Evolutionary conservation across 2,888 invertebrate genomes (phyloP), one percentile per base, ranked within the genome.

Genomic region (Sphaeridia pumilis): DNA sequence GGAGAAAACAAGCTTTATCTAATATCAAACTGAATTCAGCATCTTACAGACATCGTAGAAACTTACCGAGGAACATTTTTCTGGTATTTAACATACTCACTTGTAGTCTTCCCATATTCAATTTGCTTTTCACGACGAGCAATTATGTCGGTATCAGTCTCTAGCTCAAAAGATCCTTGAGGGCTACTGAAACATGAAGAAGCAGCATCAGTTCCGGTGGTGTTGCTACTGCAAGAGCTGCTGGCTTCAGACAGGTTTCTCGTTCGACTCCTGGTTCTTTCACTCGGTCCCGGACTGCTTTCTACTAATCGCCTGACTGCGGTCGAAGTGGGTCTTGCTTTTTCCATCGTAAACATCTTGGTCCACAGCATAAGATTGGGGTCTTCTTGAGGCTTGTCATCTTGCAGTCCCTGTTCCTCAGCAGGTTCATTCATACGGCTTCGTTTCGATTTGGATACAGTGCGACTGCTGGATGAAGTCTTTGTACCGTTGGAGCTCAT

Each of bases 41-140:
- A 17, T 12, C 7, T 12, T 20, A 38, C 5, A 38, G 20, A 17
- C 38, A 5, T 20, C 12, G 5, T 17, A 7, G 17, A 7, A 38
- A 14, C 56, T 55, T 54, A 64, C 64, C 43, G 54, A 46, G 64
- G 62, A 7, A 64, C 58, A 22, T 55, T 56, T 26, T 51, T 49
- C 7, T 43, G 2, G 42, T 64, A 64, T 14, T 59, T 57, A 10
- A 34, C 17, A 54, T 64, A 64, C 31, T 59, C 64, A 20, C 49
- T 55, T 4, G 62, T 64, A 46, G 51, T 60, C 38, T 64, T 64
- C 35, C 64, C 64, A 46, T 62, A 64, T 17, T 60, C 59, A 42
- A 64, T 62, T 45, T 64, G 62, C 31, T 63, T 62, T 7, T 46
- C 31, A 4, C 64, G 46, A 17, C 64, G 48, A 14, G 49, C 14